Evolutionary conservation across 2,113 vertebrate species (phyloP), one percentile per base, ranked within the genome.

Genomic region (Cricetomys ansorgei): DNA sequence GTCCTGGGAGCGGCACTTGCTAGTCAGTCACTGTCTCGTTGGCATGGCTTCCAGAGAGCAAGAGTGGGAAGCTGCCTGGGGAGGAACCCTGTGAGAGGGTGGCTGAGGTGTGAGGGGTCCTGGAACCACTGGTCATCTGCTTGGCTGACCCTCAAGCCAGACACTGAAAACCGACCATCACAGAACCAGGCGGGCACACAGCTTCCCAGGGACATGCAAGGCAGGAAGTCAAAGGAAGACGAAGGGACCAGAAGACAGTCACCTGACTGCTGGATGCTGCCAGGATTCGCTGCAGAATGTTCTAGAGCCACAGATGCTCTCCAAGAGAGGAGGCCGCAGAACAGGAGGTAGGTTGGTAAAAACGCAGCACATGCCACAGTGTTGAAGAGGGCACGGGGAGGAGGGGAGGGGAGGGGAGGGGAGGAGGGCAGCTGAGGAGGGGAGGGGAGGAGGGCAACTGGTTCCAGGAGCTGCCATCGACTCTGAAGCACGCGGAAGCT

Each of bases 111-210:
- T 6, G 31, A 79, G 76, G 31, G 16, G 19, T 40, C 83, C 55
- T 70, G 62, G n/a, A 59, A 62, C 7, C 40, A 69, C 19, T 40
- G 21, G 90, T 94, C 12, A 34, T 0, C 89, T 2, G 1, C 72
- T 97, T 84, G 64, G 67, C 65, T 65, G 96, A 94, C 92, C 93
- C 94, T 92, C 29, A 80, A 91, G 91, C 95, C 13, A 31, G 79
- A 91, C 91, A 89, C 76, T 89, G 53, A 91, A 97, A 94, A 96
- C 17, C 73, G 69, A 21, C 95, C 17, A 57, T 8, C 53, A 4
- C 64, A 21, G 37, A 43, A 17, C 29, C 3, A 17, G 43, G 59
- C 40, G 29, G 53, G 8, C 9, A 0, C n/a, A 59, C 19, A 81
- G n/a, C n/a, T n/a, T n/a, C n/a, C n/a, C n/a, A n/a, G n/a, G n/a